phyloP scores from a whole-genome alignment of 2,113 vertebrate species.

The Melospiza georgiana region DNA sequence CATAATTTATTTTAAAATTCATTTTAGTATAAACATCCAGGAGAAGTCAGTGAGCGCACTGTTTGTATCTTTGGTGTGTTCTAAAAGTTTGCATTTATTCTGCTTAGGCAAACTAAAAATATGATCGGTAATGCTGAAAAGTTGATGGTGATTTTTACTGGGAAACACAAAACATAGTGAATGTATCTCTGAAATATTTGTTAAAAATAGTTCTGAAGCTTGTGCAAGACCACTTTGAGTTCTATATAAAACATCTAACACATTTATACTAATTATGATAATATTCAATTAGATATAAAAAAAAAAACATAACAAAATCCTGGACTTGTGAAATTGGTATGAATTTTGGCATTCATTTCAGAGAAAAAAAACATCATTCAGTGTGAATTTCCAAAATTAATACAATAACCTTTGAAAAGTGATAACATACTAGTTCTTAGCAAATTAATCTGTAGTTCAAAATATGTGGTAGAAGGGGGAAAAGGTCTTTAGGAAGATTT shows the following conservation, averaged over 20 bases:
- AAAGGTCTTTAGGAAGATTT: neutral
- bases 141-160: neutral
- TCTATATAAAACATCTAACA: neutral
- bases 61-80: conserved; percentile 6
- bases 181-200: neutral
- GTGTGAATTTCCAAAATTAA: neutral
- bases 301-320: neutral
- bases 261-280: neutral
- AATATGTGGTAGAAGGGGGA: neutral
- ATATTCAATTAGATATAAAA: neutral
- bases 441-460: neutral
- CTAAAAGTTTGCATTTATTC: conserved; percentile 14
- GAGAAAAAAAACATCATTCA: neutral
- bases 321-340: neutral
- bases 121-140: neutral
- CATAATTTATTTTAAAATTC: conserved; percentile 12
- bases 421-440: neutral
- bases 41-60: conserved; percentile 31
- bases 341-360: neutral
- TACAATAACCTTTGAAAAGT: neutral
- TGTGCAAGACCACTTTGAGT: neutral
- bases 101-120: neutral
- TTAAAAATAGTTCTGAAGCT: neutral
- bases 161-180: neutral
- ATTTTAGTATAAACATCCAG: neutral